Evolutionary conservation across 2,888 invertebrate species (phyloP), one percentile per base, ranked within the genome.

Genomic region (Hedychridium roseum): DNA sequence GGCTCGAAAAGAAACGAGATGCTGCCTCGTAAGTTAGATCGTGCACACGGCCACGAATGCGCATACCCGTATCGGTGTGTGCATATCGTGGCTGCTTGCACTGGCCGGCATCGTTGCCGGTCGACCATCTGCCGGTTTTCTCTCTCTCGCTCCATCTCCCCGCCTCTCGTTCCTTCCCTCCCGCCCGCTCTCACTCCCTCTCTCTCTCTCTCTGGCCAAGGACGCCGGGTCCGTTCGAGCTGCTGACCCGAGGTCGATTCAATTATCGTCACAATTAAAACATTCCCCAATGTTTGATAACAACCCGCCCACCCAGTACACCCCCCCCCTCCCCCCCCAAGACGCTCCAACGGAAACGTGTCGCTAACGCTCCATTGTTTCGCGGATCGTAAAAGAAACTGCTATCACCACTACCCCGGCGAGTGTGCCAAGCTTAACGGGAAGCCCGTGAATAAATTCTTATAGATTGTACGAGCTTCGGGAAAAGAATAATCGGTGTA

Each of bases 91-190:
- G 43, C 41, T 41, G 37, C 48, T 38, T 57, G 38, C 42, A 28
- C 34, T 47, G 55, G 46, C 44, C 50, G 50, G 50, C 57, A 53
- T 57, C 61, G n/a, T 64, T 60, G 52, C 52, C 48, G n/a, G n/a
- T n/a, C n/a, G 53, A 50, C 64, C 70, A 64, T 71, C 70, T 66
- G 68, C 66, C 65, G 58, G 50, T n/a, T n/a, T n/a, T n/a, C n/a
- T n/a, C n/a, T n/a, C n/a, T n/a, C n/a, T n/a, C n/a, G n/a, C n/a
- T n/a, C n/a, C n/a, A n/a, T n/a, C n/a, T n/a, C n/a, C n/a, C n/a
- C n/a, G n/a, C n/a, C n/a, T n/a, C n/a, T n/a, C n/a, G n/a, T n/a
- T n/a, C n/a, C n/a, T n/a, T n/a, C n/a, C n/a, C n/a, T n/a, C n/a
- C n/a, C n/a, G n/a, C n/a, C n/a, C n/a, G n/a, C n/a, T n/a, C n/a